Evolutionary conservation across 2,113 vertebrate genomes (phyloP), one percentile per base, ranked within the genome.

Genomic region (Amia ocellicauda): DNA sequence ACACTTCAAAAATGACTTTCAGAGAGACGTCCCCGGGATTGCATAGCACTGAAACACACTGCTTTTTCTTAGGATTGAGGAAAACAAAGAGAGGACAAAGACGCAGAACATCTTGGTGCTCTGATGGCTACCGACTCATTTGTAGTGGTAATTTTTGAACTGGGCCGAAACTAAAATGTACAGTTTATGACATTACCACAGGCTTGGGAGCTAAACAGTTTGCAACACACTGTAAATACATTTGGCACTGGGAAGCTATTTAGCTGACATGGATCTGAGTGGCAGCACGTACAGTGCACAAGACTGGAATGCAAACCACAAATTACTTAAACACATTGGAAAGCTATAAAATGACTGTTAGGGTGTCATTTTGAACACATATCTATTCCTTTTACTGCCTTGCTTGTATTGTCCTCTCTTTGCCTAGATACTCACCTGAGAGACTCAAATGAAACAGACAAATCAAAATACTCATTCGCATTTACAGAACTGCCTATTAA

Each of bases 241-340:
- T 49, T 60, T 42, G 64, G 64, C 58, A 45, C 31, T 40, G 51
- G 20, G 27, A 3, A 62, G 55, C 69, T 60, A 60, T 11, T 29
- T 27, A 14, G 63, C 67, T 45, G 64, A 69, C 66, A 60, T 51
- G 59, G 43, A 66, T 50, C 26, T 57, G 60, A 63, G 42, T 16
- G 23, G 19, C 19, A 49, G 53, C 60, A 29, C 57, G 50, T 62
- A 54, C 60, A 49, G 55, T 69, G 31, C 71, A 71, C 58, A 53
- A 58, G 51, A 75, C 16, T 67, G 67, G 58, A 71, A 74, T 17
- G 16, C 47, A 58, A 50, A 69, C 61, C 55, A 69, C 73, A 75
- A 58, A 55, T 67, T 70, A 73, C 17, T 22, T 72, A 16, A 61
- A 57, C 45, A 9, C 14, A 13, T 20, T 20, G 16, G 19, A n/a